Conservation (phyloP, 2,797 vertebrate species). For the Sebastes matsubarae region DNA sequence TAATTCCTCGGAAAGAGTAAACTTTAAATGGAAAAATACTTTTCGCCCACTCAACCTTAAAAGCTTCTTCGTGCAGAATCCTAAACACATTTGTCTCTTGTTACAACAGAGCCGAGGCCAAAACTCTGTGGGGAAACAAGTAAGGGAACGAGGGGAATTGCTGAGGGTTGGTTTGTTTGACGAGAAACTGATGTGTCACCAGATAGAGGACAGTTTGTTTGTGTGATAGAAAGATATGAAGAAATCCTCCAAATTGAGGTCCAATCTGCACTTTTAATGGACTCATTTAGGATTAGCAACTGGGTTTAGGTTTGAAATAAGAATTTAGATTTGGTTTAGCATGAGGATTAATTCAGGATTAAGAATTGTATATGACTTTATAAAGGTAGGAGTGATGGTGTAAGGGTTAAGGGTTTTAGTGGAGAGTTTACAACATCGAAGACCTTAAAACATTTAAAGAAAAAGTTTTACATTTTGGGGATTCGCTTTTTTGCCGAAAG, state of each 20-base stretch:
- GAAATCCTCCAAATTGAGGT: neutral
- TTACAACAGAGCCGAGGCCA: constrained; percentile 16
- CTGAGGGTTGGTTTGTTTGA: neutral
- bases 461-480: neutral
- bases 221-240: neutral
- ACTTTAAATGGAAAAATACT: constrained; percentile 58
- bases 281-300: neutral
- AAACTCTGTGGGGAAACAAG: neutral
- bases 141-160: neutral
- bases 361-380: neutral
- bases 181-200: neutral
- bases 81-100: constrained; percentile 36
- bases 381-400: neutral
- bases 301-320: neutral
- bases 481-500: neutral
- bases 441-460: neutral
- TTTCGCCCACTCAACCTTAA: constrained; percentile 17
- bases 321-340: neutral
- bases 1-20: constrained; percentile 43
- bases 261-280: neutral
- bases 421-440: neutral
- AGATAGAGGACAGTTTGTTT: neutral
- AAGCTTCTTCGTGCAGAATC: constrained; percentile 3
- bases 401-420: neutral
- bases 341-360: neutral